Base-by-base conservation (phyloP, 1,140 invertebrate species). In the Halesus radiatus region DNA sequence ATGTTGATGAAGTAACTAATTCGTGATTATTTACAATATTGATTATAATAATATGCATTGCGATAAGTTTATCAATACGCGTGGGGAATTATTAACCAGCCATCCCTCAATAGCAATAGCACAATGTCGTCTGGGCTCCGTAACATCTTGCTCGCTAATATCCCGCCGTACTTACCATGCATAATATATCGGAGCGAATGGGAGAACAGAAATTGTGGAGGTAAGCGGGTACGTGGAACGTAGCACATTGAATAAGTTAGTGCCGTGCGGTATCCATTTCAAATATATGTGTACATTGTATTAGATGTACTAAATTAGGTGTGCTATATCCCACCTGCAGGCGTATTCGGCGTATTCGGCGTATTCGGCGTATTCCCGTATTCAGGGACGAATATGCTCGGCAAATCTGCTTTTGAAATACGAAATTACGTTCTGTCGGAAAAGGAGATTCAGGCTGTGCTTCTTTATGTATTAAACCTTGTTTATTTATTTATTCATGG, bases 61-160 rank as follows among this genome's bases (percentile, higher is more conserved):
- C 26, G 26, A 45, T 45, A 45, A 45, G 37, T 45, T 13, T 45
- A 45, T 45, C 37, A 45, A 45, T 45, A 45, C 37, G 37, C 37
- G 26, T 45, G 1, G 37, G 37, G 10, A 45, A 45, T 45, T 45
- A 45, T 45, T 45, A 45, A 45, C 1, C 37, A 45, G 37, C 37
- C 37, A 60, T 66, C 23, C 26, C 62, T 66, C 22, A 66, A 66
- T 26, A 66, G 22, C 32, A 52, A 45, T 45, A 45, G 37, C 37
- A 70, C 50, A 20, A 29, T 75, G 72, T 75, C 72, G 54, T 58
- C 75, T 72, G 45, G 58, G 79, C 78, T 62, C 70, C 60, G 74
- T 80, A 83, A 79, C 80, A 83, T 83, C 76, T 79, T 80, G 82
- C 72, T 83, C 37, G 79, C 79, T 83, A 83, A 83, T 83, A 76